A percentile compares a stretch with the other conserved stretches of the same genome.
These are phyloP conservation scores for Hermetia illucens DNA, from an alignment of 1,140 invertebrate genomes.

Conservation along the genomic window DNA sequence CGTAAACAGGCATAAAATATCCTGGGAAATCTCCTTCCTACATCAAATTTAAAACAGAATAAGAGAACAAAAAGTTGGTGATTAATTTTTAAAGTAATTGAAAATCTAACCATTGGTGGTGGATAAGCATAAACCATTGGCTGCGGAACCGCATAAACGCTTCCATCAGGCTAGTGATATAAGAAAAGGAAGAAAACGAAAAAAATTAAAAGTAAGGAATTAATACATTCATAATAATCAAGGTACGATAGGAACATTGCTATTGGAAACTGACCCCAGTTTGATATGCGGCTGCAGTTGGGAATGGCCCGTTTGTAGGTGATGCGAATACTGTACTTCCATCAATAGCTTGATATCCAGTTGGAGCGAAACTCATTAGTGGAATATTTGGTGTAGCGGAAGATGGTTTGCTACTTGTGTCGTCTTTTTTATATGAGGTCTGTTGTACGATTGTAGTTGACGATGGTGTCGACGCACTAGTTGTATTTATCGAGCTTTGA, in stretches of 20 bases:
- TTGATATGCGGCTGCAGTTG: constrained; percentile 28
- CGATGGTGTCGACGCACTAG: constrained; percentile 25
- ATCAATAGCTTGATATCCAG: constrained; percentile 25
- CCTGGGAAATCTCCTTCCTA: constrained; percentile 21
- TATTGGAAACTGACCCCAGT: constrained; percentile 18
- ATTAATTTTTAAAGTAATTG: not conserved
- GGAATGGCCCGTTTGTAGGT: constrained; percentile 20
- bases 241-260: no score
- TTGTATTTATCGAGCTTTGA: no score
- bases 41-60: constrained; percentile 10
- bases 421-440: no score
- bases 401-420: constrained; percentile 14
- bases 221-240: no score
- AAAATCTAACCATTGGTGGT: constrained; percentile 17
- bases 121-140: constrained; percentile 28
- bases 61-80: not conserved
- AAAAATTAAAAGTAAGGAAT: no score
- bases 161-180: constrained; percentile 23
- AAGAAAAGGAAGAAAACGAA: not conserved
- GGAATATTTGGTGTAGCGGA: constrained; percentile 3
- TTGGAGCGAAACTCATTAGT: constrained; percentile 22
- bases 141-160: constrained; percentile 28
- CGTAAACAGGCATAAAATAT: constrained; percentile 30
- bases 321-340: constrained; percentile 28
- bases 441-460: no score